phyloP scores from a whole-genome alignment of 2,888 invertebrate genomes.

The Cepaea hortensis region DNA sequence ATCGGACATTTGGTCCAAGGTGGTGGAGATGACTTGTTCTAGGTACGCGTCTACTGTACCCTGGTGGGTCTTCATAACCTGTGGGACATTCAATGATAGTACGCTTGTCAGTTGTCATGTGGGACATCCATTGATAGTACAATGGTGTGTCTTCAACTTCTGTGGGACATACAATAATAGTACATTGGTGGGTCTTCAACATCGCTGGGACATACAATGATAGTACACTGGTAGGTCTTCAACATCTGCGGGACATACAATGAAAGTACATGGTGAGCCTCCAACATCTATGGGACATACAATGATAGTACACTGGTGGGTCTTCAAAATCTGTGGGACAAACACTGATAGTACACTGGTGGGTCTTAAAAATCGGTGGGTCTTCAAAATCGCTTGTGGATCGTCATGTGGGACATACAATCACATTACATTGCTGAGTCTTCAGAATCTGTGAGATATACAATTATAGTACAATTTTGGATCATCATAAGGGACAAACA shows the following conservation, averaged over 20 bases:
- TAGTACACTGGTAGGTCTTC: not conserved
- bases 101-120: not conserved
- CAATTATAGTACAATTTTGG: too few relatives aligned
- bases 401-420: conserved; percentile 35
- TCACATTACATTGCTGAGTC: conserved; percentile 77
- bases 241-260: not conserved
- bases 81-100: conserved; percentile 1
- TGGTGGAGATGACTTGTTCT: conserved; percentile 81
- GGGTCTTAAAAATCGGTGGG: conserved; percentile 78
- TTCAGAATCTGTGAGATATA: conserved; percentile 21
- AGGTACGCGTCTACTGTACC: conserved; percentile 82
- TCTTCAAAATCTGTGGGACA: conserved; percentile 77
- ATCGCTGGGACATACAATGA: conserved; percentile 55
- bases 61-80: conserved; percentile 80
- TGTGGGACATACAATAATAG: conserved; percentile 20
- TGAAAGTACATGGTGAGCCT: too few relatives aligned
- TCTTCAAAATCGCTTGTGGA: conserved; percentile 79
- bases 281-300: conserved; percentile 76
- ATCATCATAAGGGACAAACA: not conserved
- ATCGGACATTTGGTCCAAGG: conserved; percentile 80
- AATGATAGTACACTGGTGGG: conserved; percentile 81
- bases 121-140: not conserved
- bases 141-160: not conserved
- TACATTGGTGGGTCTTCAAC: conserved; percentile 38
- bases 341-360: not conserved